Percentiles rank a stretch among this genome's conserved stretches.
Evolutionary conservation across 2,797 vertebrate genomes (phyloP).

Genomic region (Pyrrhura leucotis): DNA sequence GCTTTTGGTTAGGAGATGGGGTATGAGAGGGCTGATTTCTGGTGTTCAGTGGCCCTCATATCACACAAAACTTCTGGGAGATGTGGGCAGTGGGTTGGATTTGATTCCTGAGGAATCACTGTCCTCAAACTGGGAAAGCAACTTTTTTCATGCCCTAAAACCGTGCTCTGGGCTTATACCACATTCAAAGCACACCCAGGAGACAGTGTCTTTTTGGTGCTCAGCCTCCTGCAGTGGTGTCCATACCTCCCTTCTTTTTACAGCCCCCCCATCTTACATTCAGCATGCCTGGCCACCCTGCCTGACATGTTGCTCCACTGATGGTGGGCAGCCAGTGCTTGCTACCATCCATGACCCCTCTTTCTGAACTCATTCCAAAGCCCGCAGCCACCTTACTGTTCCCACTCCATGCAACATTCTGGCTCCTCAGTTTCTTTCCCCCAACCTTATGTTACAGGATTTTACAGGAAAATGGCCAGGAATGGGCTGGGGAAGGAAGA

Average conservation of each 20-base stretch:
- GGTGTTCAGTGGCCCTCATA: rapidly evolving
- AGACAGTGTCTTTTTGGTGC: background rate
- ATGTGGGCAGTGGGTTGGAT: background rate
- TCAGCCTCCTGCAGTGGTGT: background rate
- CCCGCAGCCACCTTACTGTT: background rate
- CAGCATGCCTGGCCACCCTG: background rate
- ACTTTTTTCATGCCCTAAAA: background rate
- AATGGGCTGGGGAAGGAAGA: background rate
- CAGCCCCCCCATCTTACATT: background rate
- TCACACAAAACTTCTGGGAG: background rate
- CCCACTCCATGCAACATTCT: background rate
- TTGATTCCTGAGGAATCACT: background rate
- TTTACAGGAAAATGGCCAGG: background rate
- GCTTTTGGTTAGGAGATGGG: background rate
- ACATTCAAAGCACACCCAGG: background rate
- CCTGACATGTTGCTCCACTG: rapidly evolving
- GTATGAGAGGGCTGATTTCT: background rate
- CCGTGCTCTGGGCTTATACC: background rate
- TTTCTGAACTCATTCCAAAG: background rate
- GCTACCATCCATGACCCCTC: background rate
- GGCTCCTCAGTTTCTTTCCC: background rate
- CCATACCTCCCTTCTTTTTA: background rate
- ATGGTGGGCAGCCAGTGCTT: background rate
- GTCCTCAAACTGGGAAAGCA: background rate
- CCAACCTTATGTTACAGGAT: rapidly evolving